Base-by-base conservation (phyloP, 2,888 invertebrate genomes). In the Helleia helle region DNA sequence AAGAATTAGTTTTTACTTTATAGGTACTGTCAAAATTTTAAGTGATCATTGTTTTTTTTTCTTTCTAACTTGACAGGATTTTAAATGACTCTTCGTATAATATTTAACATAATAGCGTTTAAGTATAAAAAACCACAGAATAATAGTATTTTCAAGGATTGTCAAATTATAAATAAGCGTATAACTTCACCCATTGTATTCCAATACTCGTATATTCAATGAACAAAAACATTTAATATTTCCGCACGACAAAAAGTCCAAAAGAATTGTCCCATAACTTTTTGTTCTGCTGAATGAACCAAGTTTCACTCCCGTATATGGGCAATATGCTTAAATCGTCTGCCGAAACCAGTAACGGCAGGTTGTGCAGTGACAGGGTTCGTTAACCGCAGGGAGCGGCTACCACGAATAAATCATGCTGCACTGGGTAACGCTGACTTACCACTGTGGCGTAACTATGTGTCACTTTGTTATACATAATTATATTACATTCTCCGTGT, bases 321-420 rank as follows among this genome's bases (percentile, higher is more conserved):
- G 69, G 65, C 67, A 69, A 71, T 71, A 70, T 60, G 62, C 57
- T 61, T 59, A 63, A 65, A 67, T 64, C 66, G 73, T 71, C 71
- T 73, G 68, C 75, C 76, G 68, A 77, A 83, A 83, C 80, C 73
- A 69, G 81, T 73, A 72, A 62, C 56, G 50, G 49, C 49, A 58
- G 60, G 56, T 49, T 58, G 57, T 65, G 59, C 49, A 63, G 70
- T 72, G 72, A 73, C 73, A 72, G 69, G 70, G 83, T 80, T 83
- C 83, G 72, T 83, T 83, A 72, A 83, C 83, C 83, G 76, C 63
- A 64, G 62, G 54, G 62, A 52, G 58, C 62, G 58, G 51, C 55
- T 52, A 56, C 52, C 55, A 51, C 55, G 54, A 71, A 71, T 74
- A 73, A 67, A 75, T 77, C 73, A 74, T 71, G 62, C 64, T 62